Percentiles rank a stretch among this genome's conserved stretches.
Evolutionary conservation across 2,113 vertebrate species (phyloP).

Genomic region (Phalacrocorax aristotelis): DNA sequence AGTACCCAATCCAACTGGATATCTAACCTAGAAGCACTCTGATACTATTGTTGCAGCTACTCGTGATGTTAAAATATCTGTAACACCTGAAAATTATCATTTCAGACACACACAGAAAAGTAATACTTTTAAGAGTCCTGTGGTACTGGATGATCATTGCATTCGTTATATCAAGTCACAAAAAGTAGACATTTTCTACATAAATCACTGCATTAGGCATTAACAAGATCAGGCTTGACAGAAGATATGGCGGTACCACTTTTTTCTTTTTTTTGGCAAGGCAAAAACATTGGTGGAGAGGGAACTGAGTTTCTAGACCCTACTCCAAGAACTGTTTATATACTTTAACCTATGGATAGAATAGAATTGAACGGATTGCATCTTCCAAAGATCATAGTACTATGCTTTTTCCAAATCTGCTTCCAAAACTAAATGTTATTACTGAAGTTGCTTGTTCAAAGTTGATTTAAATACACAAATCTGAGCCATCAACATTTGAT

Average conservation of each 20-base stretch:
- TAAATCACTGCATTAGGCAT: neutral
- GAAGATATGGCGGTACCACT: neutral
- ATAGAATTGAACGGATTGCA: neutral
- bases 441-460: neutral
- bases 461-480: neutral
- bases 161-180: neutral
- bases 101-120: neutral
- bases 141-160: neutral
- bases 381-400: neutral
- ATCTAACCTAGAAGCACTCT: neutral
- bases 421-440: neutral
- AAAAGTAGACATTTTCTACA: neutral
- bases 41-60: neutral
- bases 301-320: neutral
- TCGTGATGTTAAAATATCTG: neutral
- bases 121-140: neutral
- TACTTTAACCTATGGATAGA: neutral
- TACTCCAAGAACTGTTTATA: neutral
- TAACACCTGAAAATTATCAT: neutral
- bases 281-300: neutral
- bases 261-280: neutral
- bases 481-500: neutral
- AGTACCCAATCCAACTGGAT: neutral
- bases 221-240: neutral
- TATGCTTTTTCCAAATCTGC: neutral